These are phyloP conservation scores for Tor tambroides DNA, from an alignment of 2,113 vertebrate species.

Conservation along the genomic window DNA sequence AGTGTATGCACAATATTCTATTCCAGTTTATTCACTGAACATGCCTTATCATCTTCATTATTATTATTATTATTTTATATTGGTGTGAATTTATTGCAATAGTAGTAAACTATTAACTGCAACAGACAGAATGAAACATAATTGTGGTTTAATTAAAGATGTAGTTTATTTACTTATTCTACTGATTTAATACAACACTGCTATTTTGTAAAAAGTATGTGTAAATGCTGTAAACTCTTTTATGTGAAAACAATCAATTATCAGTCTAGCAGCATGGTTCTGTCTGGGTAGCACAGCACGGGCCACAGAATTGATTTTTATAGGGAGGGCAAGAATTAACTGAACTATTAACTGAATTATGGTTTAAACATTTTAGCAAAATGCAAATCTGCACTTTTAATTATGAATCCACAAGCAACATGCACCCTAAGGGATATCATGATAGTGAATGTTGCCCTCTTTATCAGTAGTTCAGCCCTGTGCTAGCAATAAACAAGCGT, in stretches of 20 bases:
- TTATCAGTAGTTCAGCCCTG: constrained; percentile 15
- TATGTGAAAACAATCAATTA: constrained; percentile 53
- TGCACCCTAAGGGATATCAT: constrained; percentile 13
- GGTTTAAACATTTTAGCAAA: constrained; percentile 36
- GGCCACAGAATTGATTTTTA: constrained; percentile 45
- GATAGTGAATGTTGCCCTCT: background rate
- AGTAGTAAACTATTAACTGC: constrained; percentile 8
- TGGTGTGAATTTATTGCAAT: constrained; percentile 30
- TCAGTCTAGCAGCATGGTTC: constrained; percentile 42
- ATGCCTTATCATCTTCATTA: constrained; percentile 42
- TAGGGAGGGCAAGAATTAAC: constrained; percentile 33
- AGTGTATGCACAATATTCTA: background rate
- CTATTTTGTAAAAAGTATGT: constrained; percentile 37
- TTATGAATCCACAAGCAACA: constrained; percentile 9
- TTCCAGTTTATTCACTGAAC: constrained; percentile 31
- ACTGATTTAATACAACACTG: constrained; percentile 7
- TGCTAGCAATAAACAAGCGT: constrained; percentile 19
- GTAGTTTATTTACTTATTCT: constrained; percentile 45
- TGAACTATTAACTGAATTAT: constrained; percentile 44
- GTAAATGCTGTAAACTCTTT: constrained; percentile 29
- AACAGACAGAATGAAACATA: constrained; percentile 36
- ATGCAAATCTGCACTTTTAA: constrained; percentile 38
- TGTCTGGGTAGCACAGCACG: constrained; percentile 32
- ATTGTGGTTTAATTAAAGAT: constrained; percentile 50
- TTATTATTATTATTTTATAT: constrained; percentile 23